Base-by-base conservation (phyloP, 1,140 invertebrate species). In the Heliothis virescens region DNA sequence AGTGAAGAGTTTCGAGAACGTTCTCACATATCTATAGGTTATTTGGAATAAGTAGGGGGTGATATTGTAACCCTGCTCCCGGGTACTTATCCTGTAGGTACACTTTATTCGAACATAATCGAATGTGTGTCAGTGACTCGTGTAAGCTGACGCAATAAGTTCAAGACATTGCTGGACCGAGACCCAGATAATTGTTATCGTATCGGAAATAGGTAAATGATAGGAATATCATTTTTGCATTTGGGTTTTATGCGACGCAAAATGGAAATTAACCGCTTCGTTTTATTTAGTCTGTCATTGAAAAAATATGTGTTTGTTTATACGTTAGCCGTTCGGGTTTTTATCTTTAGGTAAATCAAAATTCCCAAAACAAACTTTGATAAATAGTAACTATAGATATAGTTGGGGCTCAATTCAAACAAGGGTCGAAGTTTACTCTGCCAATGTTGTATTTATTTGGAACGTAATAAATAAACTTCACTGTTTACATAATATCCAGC, bases 1-100 rank as follows among this genome's bases (percentile, higher is more conserved):
- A 75, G 72, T 65, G 62, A 59, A 47, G 62, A 55, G 47, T 59
- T 75, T 72, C 16, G n/a, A 13, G 34, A 57, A 78, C 29, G 69
- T 52, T 71, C 34, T 41, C 50, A 71, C 48, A 62, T 75, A 59
- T 75, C 55, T 57, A 72, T 55, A 72, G 26, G 26, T 72, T 72
- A 72, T 72, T 72, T 72, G 26, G 34, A 72, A 72, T 72, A 72
- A 72, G 69, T 72, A 57, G 26, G 41, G 26, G 26, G 21, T 41
- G 52, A 71, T 67, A 67, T 67, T 48, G 63, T 67, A 47, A 65
- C 21, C 16, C n/a, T 18, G 34, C 34, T 41, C 34, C 16, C 9
- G 21, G 48, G 67, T 26, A 41, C 5, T 7, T 52, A 13, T 48
- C 18, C n/a, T 21, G n/a, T 48, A 18, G 1, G 16, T n/a, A 67